These are phyloP conservation scores for Gymnopithys bicolor DNA, from an alignment of 2,797 vertebrate species.

Conservation along the genomic window DNA sequence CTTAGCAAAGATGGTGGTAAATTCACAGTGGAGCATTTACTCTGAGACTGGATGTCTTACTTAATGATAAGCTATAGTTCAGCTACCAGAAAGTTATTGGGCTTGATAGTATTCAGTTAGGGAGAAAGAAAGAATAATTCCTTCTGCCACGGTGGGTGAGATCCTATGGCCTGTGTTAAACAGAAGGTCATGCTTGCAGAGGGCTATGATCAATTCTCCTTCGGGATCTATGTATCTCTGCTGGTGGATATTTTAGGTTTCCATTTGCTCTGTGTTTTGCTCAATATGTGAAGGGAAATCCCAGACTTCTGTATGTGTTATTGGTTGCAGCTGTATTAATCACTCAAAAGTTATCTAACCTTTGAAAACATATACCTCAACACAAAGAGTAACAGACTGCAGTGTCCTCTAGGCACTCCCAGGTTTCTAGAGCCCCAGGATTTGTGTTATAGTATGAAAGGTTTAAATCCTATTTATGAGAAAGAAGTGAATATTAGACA, in stretches of 20 bases:
- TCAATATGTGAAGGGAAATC: not conserved
- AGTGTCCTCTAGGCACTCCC: not conserved
- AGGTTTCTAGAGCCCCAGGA: not conserved
- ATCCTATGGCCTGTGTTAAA: slow-evolving; percentile 29
- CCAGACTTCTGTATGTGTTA: not conserved
- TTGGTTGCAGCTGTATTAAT: not conserved
- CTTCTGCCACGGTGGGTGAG: not conserved
- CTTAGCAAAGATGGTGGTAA: not conserved
- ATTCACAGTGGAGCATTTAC: not conserved
- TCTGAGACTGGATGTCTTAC: not conserved
- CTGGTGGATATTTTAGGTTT: not conserved
- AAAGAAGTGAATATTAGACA: not conserved
- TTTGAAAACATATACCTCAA: not conserved
- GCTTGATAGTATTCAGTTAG: slow-evolving; percentile 12
- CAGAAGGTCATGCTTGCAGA: slow-evolving; percentile 4
- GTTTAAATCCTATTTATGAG: not conserved
- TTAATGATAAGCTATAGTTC: slow-evolving; percentile 16
- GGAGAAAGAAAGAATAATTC: slow-evolving; percentile 45
- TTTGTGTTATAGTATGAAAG: not conserved
- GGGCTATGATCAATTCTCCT: slow-evolving; percentile 23
- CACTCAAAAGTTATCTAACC: not conserved
- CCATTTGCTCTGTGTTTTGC: not conserved
- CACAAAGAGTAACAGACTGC: not conserved
- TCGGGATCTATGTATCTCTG: not conserved
- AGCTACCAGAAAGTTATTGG: slow-evolving; percentile 9